These are phyloP conservation scores for Parnassius glacialis DNA, from an alignment of 2,888 invertebrate genomes.

Conservation along the genomic window DNA sequence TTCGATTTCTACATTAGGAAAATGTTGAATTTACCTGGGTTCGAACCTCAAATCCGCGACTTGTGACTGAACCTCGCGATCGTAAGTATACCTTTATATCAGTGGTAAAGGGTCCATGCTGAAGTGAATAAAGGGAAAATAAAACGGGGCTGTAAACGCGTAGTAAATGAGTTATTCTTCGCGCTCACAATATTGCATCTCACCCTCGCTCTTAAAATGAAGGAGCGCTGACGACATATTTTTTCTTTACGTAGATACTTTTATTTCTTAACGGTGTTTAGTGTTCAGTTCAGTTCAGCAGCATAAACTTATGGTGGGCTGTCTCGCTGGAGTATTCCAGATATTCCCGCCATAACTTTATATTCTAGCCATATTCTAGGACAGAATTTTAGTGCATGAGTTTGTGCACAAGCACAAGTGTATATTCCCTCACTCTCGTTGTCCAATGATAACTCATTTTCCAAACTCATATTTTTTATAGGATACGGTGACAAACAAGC, in stretches of 20 bases:
- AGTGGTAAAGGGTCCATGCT: not conserved
- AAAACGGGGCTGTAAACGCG: not conserved
- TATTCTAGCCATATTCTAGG: too few species aligned
- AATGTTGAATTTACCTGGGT: not conserved
- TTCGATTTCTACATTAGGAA: not conserved
- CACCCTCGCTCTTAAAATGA: slow-evolving; percentile 4
- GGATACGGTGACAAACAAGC: too few species aligned
- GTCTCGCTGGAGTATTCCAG: too few species aligned
- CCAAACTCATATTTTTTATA: too few species aligned
- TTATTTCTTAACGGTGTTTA: not conserved
- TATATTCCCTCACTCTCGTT: too few species aligned
- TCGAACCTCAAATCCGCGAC: not conserved
- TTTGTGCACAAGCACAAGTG: too few species aligned
- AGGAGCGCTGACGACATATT: slow-evolving; percentile 1
- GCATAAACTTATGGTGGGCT: too few species aligned
- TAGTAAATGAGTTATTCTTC: slow-evolving; percentile 8
- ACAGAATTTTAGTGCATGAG: too few species aligned
- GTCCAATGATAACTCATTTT: too few species aligned
- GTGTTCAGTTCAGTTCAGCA: not conserved
- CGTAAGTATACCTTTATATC: not conserved
- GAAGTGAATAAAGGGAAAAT: slow-evolving; percentile 6
- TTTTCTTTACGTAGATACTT: slow-evolving; percentile 1
- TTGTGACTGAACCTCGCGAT: not conserved
- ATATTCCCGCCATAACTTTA: too few species aligned
- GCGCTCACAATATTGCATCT: slow-evolving; percentile 6